Base-by-base conservation (phyloP, 2,797 vertebrate genomes). In the Danio kyathit region DNA sequence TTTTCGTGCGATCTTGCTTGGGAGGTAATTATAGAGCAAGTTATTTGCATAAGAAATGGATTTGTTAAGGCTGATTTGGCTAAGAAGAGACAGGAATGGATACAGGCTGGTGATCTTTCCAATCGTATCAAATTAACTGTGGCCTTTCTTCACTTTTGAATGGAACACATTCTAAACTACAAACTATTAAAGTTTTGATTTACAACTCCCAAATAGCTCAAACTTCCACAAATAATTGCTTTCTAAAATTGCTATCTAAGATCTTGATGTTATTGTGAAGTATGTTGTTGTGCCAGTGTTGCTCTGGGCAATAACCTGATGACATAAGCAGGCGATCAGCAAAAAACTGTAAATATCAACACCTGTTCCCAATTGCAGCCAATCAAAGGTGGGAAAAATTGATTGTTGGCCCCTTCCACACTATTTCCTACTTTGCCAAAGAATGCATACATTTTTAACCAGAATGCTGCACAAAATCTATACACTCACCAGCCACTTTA, bases 31-130 rank as follows among this genome's bases (percentile, higher is more conserved):
- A 74, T 16, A 74, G 17, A 59, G 71, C 54, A 74, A 60, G 19
- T n/a, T 7, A 74, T 60, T 60, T 74, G 71, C 71, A 74, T 60
- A 60, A 74, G 41, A 74, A 71, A 74, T 74, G 71, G 56, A 60
- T 74, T 74, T 74, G 56, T 74, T 74, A 60, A 60, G 56, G 56
- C 71, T 74, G 71, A 74, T 74, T 74, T 74, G 14, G 71, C 19
- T 60, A 71, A 71, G 71, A 74, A 60, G 71, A 74, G 54, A 38
- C 71, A 74, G 71, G 17, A 19, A 60, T 21, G 19, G 71, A 74
- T 60, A 46, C 71, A 74, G 71, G 71, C 71, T 60, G 56, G 41
- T 74, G 71, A 74, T 21, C 56, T 7, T 43, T 48, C 8, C 19
- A 74, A 74, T 74, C 56, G 0, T 46, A 60, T 59, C 54, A 74